These are phyloP conservation scores for Tetragnatha versicolor DNA, from an alignment of 1,140 invertebrate species.

Conservation along the genomic window DNA sequence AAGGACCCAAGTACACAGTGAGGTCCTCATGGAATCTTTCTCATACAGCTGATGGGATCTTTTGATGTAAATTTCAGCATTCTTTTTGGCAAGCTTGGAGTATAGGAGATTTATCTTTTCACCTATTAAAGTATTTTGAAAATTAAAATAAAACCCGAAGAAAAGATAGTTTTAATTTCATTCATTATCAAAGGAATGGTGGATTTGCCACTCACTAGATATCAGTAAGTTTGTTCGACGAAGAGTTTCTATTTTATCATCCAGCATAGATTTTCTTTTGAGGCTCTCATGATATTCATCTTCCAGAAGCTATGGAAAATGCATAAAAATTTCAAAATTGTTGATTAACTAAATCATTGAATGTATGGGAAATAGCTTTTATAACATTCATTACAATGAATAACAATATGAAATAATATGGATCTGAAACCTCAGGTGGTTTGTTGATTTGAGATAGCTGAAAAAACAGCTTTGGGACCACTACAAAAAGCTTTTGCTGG, in stretches of 20 bases:
- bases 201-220: neutral
- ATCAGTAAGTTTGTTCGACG: constrained; percentile 78
- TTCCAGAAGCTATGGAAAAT: constrained; percentile 74
- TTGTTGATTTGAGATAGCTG: too few species aligned
- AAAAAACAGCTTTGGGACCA: too few species aligned
- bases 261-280: constrained; percentile 88
- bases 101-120: constrained; percentile 84
- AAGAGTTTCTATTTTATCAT: constrained; percentile 83
- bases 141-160: too few species aligned
- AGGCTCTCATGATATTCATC: constrained; percentile 96
- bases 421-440: too few species aligned
- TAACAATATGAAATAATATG: too few species aligned
- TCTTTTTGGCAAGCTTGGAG: constrained; percentile 81
- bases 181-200: neutral
- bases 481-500: too few species aligned
- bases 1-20: constrained; percentile 78
- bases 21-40: constrained; percentile 73
- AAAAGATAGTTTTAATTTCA: neutral
- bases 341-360: too few species aligned
- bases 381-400: too few species aligned
- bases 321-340: too few species aligned
- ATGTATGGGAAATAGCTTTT: too few species aligned
- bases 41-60: constrained; percentile 81
- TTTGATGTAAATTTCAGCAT: constrained; percentile 94
- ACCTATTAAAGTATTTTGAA: constrained; percentile 59